Evolutionary conservation across 1,140 invertebrate species (phyloP).

Genomic region (Drosophila parabipectinata): DNA sequence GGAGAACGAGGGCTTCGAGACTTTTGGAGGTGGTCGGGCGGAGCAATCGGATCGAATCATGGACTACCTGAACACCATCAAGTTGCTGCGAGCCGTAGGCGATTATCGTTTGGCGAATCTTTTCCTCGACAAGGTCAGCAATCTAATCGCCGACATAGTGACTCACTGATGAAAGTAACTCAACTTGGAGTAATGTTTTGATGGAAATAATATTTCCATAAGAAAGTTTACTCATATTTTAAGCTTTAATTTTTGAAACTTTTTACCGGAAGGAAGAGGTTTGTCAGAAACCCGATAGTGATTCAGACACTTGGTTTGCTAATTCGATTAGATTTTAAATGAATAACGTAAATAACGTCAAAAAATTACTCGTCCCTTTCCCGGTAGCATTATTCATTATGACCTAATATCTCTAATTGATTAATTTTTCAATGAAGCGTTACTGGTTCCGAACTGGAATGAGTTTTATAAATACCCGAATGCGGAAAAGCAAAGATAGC

Average conservation of each 20-base stretch:
- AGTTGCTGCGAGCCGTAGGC: constrained; percentile 30
- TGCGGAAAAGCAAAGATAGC: background rate
- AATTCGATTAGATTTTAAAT: constrained; percentile 42
- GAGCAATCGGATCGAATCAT: constrained; percentile 7
- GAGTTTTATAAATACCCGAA: background rate
- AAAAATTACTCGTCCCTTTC: constrained; percentile 10
- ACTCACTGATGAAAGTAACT: constrained; percentile 4
- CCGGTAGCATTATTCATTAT: constrained; percentile 40
- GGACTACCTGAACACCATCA: constrained; percentile 58
- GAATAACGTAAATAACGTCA: constrained; percentile 16
- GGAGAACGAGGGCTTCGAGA: constrained; percentile 44
- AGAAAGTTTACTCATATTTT: background rate
- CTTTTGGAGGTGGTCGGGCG: background rate
- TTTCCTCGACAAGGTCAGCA: constrained; percentile 48
- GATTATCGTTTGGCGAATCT: constrained; percentile 31
- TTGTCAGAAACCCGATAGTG: constrained; percentile 18
- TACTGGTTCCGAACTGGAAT: constrained; percentile 4
- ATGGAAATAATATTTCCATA: background rate
- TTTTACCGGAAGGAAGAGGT: constrained; percentile 1
- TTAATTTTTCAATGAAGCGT: constrained; percentile 2
- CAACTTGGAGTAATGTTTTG: background rate
- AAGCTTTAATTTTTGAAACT: background rate
- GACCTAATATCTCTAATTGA: constrained; percentile 22
- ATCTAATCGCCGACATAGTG: background rate
- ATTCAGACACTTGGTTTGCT: constrained; percentile 14